phyloP scores from a whole-genome alignment of 1,140 invertebrate genomes.

The Aporrectodea caliginosa region DNA sequence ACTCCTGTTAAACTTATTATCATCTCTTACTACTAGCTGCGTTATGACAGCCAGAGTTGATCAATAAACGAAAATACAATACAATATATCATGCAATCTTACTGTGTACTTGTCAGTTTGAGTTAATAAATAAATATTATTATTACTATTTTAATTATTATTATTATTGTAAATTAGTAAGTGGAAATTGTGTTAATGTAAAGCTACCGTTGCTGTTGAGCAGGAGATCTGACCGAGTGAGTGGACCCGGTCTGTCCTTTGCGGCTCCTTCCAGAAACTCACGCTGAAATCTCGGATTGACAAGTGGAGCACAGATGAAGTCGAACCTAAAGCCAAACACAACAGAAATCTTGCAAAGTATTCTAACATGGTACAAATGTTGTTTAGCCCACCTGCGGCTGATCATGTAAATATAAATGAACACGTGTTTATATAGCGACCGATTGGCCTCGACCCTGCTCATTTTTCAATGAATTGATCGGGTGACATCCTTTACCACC shows the following conservation, averaged over 20 bases:
- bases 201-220: slow-evolving; percentile 58
- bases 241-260: slow-evolving; percentile 59
- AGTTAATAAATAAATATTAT: neutral
- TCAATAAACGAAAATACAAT: neutral
- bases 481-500: too few relatives aligned
- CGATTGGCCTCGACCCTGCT: neutral
- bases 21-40: neutral
- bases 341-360: too few relatives aligned
- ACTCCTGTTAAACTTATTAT: too few relatives aligned
- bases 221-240: slow-evolving; percentile 65
- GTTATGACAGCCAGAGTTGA: neutral
- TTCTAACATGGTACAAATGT: neutral
- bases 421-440: neutral
- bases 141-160: neutral
- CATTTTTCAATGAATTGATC: neutral
- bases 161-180: neutral
- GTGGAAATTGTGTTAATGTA: too few relatives aligned
- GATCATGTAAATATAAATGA: neutral
- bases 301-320: slow-evolving; percentile 63
- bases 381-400: neutral
- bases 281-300: slow-evolving; percentile 62
- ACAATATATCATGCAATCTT: neutral
- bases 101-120: neutral
- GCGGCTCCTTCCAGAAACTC: slow-evolving; percentile 61
- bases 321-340: slow-evolving; percentile 62